Evolutionary conservation across 2,797 vertebrate genomes (phyloP).

Genomic region (Gymnodraco acuticeps): DNA sequence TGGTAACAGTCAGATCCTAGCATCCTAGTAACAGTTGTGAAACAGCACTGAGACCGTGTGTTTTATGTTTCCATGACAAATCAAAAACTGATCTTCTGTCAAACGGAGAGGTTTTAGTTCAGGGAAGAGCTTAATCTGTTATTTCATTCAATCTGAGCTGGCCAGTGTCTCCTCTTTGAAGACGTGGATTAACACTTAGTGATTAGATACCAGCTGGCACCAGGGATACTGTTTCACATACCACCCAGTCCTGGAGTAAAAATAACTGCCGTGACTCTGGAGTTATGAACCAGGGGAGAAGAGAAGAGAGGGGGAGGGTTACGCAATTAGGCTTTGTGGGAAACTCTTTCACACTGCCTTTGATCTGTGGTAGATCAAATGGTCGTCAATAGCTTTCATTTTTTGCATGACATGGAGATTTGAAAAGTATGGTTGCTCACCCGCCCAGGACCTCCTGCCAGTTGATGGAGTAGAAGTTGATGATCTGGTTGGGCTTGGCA

Average conservation of each 20-base stretch:
- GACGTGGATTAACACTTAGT: slow-evolving; percentile 83
- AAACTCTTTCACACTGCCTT: slow-evolving; percentile 49
- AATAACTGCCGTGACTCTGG: slow-evolving; percentile 84
- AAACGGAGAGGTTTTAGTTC: slow-evolving; percentile 48
- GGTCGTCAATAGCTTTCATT: slow-evolving; percentile 17
- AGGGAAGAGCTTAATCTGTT: slow-evolving; percentile 57
- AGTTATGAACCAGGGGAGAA: slow-evolving; percentile 78
- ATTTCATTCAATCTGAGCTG: slow-evolving; percentile 78
- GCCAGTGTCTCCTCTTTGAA: slow-evolving; percentile 81
- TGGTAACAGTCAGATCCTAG: not conserved
- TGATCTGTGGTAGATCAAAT: slow-evolving; percentile 54
- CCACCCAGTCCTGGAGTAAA: slow-evolving; percentile 77
- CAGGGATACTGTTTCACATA: slow-evolving; percentile 85
- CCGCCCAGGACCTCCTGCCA: slow-evolving; percentile 92
- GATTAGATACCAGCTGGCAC: slow-evolving; percentile 86
- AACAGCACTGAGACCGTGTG: not conserved
- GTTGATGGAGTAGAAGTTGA: slow-evolving; percentile 93
- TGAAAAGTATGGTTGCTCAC: slow-evolving; percentile 61
- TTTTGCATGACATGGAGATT: slow-evolving; percentile 7
- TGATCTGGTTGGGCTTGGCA: slow-evolving; percentile 91
- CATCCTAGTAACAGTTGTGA: slow-evolving; percentile 4
- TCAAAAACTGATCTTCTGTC: slow-evolving; percentile 55
- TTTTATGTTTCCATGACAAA: slow-evolving; percentile 41
- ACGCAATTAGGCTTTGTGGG: slow-evolving; percentile 60
- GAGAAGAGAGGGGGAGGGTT: slow-evolving; percentile 41